Base-by-base conservation (phyloP, 1,140 invertebrate species). In the Bombus vancouverensis region DNA sequence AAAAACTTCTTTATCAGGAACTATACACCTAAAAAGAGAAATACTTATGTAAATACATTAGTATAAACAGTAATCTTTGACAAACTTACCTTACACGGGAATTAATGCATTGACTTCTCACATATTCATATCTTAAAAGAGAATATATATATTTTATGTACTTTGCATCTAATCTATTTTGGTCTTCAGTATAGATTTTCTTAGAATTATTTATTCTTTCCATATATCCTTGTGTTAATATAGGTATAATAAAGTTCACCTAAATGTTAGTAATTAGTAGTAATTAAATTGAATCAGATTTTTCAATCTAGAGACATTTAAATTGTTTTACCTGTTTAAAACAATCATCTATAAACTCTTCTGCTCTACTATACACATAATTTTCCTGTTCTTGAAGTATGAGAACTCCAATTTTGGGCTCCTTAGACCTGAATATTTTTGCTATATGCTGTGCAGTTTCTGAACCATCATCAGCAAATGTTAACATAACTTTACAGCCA, bases 331-430 rank as follows among this genome's bases (percentile, higher is more conserved):
- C 92, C 82, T 94, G 93, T 66, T 90, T 91, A 62, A 94, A 93
- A 85, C 93, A 94, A 83, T 94, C 92, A 32, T 94, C 92, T 75
- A 94, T 88, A 59, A 94, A 94, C 80, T 93, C 92, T 87, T 93
- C 92, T 25, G 91, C 92, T 83, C 70, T 89, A 76, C 87, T 88
- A 32, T 91, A 93, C 15, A 94, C 92, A 74, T 90, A 81, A 76
- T 93, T 92, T 66, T 92, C 91, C 83, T 94, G 93, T 81, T 94
- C 93, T 84, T 93, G 91, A 47, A 94, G 89, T 75, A 93, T 93
- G 8, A 94, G 28, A 34, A 94, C 93, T 44, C 93, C 93, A 57
- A 94, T 94, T 89, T 88, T 93, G 13, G 93, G 92, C 28, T 92
- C 70, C 39, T 89, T 88, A 37, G 89, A 88, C 65, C 93, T 89